These are phyloP conservation scores for Condylura cristata DNA, from an alignment of 2,113 vertebrate species.

Conservation along the genomic window DNA sequence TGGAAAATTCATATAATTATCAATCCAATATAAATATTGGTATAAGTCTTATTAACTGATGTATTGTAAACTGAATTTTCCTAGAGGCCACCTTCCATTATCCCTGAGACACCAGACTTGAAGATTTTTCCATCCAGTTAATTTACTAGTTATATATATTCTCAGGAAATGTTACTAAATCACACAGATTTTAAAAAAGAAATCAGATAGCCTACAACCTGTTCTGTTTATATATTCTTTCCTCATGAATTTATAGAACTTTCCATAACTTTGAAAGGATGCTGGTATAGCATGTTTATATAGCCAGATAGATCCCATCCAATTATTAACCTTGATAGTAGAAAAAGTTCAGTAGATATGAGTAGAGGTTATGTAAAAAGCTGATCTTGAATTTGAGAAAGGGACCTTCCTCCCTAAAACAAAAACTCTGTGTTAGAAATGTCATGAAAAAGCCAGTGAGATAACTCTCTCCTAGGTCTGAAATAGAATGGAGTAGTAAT, in stretches of 20 bases:
- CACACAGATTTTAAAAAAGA: not conserved
- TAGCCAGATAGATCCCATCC: not conserved
- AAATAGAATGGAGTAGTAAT: not conserved
- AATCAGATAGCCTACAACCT: not conserved
- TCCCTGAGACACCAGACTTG: not conserved
- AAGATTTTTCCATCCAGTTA: not conserved
- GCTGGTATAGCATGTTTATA: not conserved
- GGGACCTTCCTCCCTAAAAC: not conserved
- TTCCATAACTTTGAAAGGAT: not conserved
- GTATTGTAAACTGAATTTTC: constrained; percentile 7
- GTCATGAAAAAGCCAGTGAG: not conserved
- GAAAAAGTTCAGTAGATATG: not conserved
- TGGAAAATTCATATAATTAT: not conserved
- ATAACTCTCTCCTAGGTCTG: not conserved
- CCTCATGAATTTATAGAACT: not conserved
- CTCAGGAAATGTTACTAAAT: not conserved
- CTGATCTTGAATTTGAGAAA: not conserved
- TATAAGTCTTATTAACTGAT: not conserved
- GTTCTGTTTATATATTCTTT: not conserved
- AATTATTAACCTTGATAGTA: not conserved
- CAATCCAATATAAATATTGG: not conserved
- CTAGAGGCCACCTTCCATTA: not conserved
- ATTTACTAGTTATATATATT: not conserved
- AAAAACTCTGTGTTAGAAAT: not conserved
- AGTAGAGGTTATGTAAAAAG: not conserved